Conservation (phyloP, 2,797 vertebrate species). For the Eupleurogrammus muticus region DNA sequence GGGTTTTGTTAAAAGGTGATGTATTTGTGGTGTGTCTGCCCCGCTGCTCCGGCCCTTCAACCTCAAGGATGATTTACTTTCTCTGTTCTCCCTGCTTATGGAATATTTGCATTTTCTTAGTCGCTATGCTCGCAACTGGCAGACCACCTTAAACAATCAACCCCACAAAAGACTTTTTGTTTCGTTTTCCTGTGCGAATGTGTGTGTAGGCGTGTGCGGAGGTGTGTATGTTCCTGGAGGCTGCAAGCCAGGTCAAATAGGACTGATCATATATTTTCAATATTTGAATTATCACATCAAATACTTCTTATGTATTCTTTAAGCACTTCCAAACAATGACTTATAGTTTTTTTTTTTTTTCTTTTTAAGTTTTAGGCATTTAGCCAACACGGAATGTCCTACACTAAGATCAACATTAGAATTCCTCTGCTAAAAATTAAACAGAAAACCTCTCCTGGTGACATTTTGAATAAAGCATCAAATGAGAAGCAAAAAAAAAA, state of each 20-base stretch:
- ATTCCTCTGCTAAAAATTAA: slow-evolving; percentile 26
- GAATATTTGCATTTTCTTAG: slow-evolving; percentile 14
- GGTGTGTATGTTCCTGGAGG: neutral
- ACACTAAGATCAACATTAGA: slow-evolving; percentile 54
- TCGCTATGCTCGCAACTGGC: slow-evolving; percentile 19
- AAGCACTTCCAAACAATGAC: slow-evolving; percentile 58
- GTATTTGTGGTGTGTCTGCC: slow-evolving; percentile 57
- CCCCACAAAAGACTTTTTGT: slow-evolving; percentile 6
- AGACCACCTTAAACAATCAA: slow-evolving; percentile 13
- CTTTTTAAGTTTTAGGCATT: slow-evolving; percentile 48
- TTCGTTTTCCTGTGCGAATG: slow-evolving; percentile 7
- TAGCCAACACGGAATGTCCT: slow-evolving; percentile 23
- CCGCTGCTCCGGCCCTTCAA: slow-evolving; percentile 27
- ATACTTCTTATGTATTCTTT: slow-evolving; percentile 42
- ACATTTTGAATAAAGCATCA: slow-evolving; percentile 5
- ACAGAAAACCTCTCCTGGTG: slow-evolving; percentile 25
- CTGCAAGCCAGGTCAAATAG: slow-evolving; percentile 23
- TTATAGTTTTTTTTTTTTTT: no score
- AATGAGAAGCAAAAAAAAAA: slow-evolving; percentile 33
- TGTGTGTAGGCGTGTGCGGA: neutral
- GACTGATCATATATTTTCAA: slow-evolving; percentile 51
- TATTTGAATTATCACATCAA: slow-evolving; percentile 52
- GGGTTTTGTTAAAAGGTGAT: slow-evolving; percentile 67
- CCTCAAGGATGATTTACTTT: slow-evolving; percentile 43
- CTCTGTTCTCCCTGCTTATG: slow-evolving; percentile 17